Percentiles rank a stretch among this genome's conserved stretches.
Conservation (phyloP, 2,797 vertebrate species). For the Spinus pinus region DNA sequence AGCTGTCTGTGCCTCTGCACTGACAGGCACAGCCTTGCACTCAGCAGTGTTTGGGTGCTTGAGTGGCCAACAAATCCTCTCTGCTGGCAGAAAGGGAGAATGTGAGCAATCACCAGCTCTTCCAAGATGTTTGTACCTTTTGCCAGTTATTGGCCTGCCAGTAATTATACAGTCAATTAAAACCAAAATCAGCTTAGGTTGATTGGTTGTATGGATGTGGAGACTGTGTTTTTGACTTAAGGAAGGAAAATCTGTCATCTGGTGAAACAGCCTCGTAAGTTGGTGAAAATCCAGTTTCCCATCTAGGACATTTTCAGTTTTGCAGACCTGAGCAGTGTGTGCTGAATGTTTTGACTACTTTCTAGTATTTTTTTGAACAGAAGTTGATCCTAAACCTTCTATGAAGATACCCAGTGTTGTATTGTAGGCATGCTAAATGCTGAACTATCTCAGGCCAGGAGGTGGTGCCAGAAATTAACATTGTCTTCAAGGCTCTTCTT, state of each 20-base stretch:
- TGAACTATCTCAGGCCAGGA: constrained; percentile 25
- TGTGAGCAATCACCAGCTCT: neutral
- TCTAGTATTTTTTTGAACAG: neutral
- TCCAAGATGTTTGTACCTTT: constrained; percentile 4
- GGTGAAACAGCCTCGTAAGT: neutral
- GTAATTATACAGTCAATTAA: neutral
- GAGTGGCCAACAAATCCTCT: neutral
- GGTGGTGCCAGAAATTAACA: constrained; percentile 41
- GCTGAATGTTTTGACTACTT: neutral
- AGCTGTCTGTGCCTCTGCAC: neutral
- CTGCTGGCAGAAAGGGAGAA: neutral
- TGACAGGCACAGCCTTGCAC: neutral
- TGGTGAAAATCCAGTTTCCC: neutral
- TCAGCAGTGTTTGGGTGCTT: neutral
- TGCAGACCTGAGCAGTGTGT: neutral
- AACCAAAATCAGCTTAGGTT: neutral
- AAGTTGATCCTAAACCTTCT: neutral
- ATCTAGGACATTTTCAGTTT: neutral
- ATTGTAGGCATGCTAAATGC: neutral
- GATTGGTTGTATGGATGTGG: neutral
- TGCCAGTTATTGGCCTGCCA: constrained; percentile 6
- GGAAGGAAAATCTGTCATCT: neutral
- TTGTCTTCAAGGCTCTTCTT: neutral
- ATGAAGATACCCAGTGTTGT: neutral
- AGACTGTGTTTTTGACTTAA: neutral